Evolutionary conservation across 1,140 invertebrate species (phyloP).

Genomic region (Periplaneta americana): DNA sequence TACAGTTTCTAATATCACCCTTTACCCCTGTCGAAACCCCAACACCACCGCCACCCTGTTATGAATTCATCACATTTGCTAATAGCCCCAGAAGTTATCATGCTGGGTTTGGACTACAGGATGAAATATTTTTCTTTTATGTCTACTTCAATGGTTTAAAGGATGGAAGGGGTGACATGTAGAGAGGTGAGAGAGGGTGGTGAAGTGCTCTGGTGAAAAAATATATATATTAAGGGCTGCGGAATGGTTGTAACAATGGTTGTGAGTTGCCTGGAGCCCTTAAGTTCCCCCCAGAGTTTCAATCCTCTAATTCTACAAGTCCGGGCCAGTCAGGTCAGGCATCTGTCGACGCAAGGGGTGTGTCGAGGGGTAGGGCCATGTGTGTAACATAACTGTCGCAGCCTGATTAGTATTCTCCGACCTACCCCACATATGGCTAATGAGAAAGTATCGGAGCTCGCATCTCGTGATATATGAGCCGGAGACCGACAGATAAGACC

Average conservation of each 20-base stretch:
- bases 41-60: neutral
- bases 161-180: neutral
- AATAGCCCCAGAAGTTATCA: slow-evolving; percentile 6
- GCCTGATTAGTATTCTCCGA: neutral
- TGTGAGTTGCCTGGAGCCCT: neutral
- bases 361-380: neutral
- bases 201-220: neutral
- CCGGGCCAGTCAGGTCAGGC: neutral
- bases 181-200: neutral
- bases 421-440: neutral
- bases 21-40: neutral
- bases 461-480: neutral
- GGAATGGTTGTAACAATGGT: neutral
- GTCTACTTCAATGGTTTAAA: neutral
- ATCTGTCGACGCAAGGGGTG: neutral
- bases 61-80: slow-evolving; percentile 11
- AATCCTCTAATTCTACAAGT: neutral
- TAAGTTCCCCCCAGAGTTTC: neutral
- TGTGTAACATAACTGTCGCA: neutral
- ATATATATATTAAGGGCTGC: neutral
- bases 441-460: neutral
- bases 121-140: neutral
- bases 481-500: no score
- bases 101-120: neutral
- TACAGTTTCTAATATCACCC: neutral